Conservation (phyloP, 2,888 invertebrate species). For the Neoascia interrupta region DNA sequence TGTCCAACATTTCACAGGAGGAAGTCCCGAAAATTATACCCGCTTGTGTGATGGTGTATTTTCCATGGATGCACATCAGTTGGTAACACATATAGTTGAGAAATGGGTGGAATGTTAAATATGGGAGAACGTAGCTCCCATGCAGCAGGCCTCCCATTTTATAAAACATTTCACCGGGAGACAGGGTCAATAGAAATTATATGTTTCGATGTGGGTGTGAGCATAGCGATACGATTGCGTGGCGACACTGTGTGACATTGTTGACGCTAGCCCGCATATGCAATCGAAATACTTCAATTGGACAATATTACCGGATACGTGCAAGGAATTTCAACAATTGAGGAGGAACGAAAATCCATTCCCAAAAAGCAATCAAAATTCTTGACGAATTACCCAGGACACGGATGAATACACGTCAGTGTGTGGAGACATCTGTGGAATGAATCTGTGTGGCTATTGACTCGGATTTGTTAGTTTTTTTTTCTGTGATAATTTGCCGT, state of each 20-base stretch:
- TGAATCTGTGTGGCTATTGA: slow-evolving; percentile 27
- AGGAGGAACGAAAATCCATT: slow-evolving; percentile 19
- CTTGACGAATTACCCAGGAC: slow-evolving; percentile 65
- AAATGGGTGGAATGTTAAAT: slow-evolving; percentile 41
- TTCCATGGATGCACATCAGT: no score
- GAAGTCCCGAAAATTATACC: slow-evolving; percentile 34
- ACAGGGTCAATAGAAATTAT: slow-evolving; percentile 51
- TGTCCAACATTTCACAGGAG: slow-evolving; percentile 35
- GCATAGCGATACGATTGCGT: slow-evolving; percentile 45
- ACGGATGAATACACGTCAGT: slow-evolving; percentile 51
- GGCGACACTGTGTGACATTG: slow-evolving; percentile 60
- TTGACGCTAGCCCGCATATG: slow-evolving; percentile 62
- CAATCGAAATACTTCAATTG: slow-evolving; percentile 66
- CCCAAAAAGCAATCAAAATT: slow-evolving; percentile 67
- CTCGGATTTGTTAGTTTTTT: neutral
- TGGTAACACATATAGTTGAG: no score
- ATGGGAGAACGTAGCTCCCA: no score
- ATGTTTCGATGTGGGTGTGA: slow-evolving; percentile 9
- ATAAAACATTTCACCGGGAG: no score
- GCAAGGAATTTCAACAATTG: slow-evolving; percentile 60
- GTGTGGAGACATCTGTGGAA: slow-evolving; percentile 38
- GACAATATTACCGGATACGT: slow-evolving; percentile 68
- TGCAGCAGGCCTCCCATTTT: slow-evolving; percentile 13
- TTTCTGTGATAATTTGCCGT: slow-evolving; percentile 27
- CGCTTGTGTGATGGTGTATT: neutral